Base-by-base conservation (phyloP, 2,797 vertebrate species). In the Distichodus sexfasciatus region DNA sequence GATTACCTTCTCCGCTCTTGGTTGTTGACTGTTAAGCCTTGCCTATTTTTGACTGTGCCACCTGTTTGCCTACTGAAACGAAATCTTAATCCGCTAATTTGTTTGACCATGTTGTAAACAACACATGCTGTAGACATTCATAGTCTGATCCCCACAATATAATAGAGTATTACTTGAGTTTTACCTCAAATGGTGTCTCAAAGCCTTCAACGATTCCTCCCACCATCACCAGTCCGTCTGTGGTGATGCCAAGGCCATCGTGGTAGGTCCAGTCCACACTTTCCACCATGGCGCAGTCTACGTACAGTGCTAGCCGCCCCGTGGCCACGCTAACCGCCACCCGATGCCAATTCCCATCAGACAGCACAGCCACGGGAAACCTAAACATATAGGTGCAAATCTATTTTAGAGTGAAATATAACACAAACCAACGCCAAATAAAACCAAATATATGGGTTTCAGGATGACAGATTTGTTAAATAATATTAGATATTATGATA, bases 241-340 rank as follows among this genome's bases (percentile, higher is more conserved):
- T 84, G 76, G 75, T 69, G 79, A 95, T 84, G 33, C 82, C 90
- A 81, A 94, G 82, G 29, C 93, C 91, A 0, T 86, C 90, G 0
- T 84, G 83, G 48, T 91, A 87, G 26, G 85, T 87, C 94, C 95
- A 96, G 71, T 88, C 89, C 31, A 94, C 90, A 0, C 85, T 91
- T 82, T 95, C 94, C 79, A 92, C 82, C 87, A 93, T 88, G 26
- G 81, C 74, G 38, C 95, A 96, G 89, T 96, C 94, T 82, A 96
- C 89, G 0, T 93, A 91, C 61, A 96, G 24, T 0, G 80, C 84
- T 74, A 96, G 75, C 3, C 80, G 84, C 59, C 86, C 79, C 29
- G 79, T 29, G 9, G 94, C 92, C 74, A 95, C 91, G n/a, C 91
- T 78, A 15, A 96, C 47, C 0, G 89, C 90, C 74, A 95, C 82